Evolutionary conservation across 1,140 invertebrate species (phyloP).

Genomic region (Cyrtorhinus lividipennis): DNA sequence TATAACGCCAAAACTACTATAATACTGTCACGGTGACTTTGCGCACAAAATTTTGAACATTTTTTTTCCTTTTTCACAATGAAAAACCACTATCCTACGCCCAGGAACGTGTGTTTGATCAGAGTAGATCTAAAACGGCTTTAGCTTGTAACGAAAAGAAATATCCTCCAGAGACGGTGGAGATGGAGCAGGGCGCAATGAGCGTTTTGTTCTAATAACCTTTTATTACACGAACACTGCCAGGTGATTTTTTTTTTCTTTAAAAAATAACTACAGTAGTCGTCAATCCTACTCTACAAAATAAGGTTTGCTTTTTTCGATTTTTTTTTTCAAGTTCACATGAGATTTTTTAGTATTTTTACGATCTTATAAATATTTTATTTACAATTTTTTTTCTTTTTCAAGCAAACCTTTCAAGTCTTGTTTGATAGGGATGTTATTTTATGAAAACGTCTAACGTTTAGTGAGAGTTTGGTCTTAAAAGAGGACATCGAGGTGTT

Average conservation of each 20-base stretch:
- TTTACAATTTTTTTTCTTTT: not conserved
- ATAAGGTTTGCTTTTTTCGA: constrained; percentile 1
- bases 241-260: constrained; percentile 5
- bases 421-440: not conserved
- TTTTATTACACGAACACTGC: constrained; percentile 6
- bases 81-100: too few species aligned
- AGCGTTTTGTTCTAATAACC: constrained; percentile 5
- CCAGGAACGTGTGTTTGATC: too few species aligned
- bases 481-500: too few species aligned
- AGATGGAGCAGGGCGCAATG: too few species aligned
- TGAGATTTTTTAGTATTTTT: too few species aligned
- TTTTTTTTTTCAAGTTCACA: not conserved
- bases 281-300: not conserved
- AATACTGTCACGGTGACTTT: constrained; percentile 7
- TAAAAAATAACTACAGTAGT: constrained; percentile 7
- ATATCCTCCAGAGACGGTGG: too few species aligned
- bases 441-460: not conserved
- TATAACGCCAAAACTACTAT: constrained; percentile 16
- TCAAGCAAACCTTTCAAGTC: constrained; percentile 4
- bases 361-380: not conserved
- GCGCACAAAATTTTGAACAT: too few species aligned
- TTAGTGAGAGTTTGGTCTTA: not conserved
- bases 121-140: too few species aligned
- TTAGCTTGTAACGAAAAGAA: too few species aligned
- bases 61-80: too few species aligned